These are phyloP conservation scores for Eubasilissa splendida DNA, from an alignment of 2,888 invertebrate species.

Conservation along the genomic window DNA sequence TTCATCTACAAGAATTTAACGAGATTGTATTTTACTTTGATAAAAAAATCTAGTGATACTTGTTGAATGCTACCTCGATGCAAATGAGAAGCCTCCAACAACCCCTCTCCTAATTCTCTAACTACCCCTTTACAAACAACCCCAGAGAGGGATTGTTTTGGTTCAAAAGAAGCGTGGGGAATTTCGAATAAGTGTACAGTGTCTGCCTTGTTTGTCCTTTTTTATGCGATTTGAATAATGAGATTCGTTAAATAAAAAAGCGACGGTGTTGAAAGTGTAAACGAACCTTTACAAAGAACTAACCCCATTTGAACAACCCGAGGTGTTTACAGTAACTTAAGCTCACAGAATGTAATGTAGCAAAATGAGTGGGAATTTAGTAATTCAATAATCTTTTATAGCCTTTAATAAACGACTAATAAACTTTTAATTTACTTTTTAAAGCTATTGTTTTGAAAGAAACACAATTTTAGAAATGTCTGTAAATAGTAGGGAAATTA, in stretches of 20 bases:
- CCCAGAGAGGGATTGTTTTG: background rate
- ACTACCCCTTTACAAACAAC: no score
- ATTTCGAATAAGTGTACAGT: background rate
- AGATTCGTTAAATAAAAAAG: constrained; percentile 11
- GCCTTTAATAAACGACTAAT: no score
- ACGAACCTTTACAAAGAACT: background rate
- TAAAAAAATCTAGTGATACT: constrained; percentile 52
- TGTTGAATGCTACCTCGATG: constrained; percentile 47
- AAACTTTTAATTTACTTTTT: no score
- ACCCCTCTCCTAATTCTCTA: background rate
- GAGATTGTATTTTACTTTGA: constrained; percentile 52
- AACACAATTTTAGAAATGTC: no score
- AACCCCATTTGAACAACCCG: constrained; percentile 36
- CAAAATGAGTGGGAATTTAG: no score
- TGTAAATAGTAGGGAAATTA: no score
- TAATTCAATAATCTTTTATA: no score
- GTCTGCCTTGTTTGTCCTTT: constrained; percentile 20
- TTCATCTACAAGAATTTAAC: constrained; percentile 28
- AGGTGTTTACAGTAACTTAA: constrained; percentile 57
- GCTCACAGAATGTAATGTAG: no score
- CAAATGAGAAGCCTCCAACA: constrained; percentile 19
- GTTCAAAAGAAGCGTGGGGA: background rate
- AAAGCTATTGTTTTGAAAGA: no score
- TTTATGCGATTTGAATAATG: constrained; percentile 32
- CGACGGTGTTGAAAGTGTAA: constrained; percentile 1